Conservation (phyloP, 1,140 invertebrate genomes). For the Achatina immaculata region DNA sequence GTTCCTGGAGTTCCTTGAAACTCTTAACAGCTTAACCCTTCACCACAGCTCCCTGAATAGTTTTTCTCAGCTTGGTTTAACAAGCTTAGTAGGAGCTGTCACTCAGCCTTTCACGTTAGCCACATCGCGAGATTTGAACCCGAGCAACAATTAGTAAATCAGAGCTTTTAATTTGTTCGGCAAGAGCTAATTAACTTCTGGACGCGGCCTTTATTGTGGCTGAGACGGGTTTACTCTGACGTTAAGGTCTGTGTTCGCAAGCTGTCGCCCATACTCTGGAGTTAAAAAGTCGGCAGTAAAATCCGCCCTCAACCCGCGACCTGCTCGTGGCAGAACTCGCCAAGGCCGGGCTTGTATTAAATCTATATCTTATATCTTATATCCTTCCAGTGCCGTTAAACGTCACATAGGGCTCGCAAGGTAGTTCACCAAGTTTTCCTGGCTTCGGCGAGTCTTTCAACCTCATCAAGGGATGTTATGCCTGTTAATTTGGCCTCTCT, state of each 20-base stretch:
- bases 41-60: background rate
- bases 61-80: background rate
- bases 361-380: no score
- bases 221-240: background rate
- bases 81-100: background rate
- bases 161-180: conserved; percentile 12
- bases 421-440: no score
- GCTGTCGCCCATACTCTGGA: background rate
- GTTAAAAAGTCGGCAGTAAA: background rate
- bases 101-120: background rate
- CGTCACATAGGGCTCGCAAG: no score
- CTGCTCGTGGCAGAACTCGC: no score
- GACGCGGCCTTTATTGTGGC: background rate
- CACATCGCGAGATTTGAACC: background rate
- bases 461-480: no score
- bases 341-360: no score
- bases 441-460: no score
- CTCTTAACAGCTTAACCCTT: background rate
- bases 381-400: no score
- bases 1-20: background rate
- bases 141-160: background rate
- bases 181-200: background rate
- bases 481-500: no score
- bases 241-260: background rate
- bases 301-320: background rate